A percentile compares a stretch with the other conserved stretches of the same genome.
Evolutionary conservation across 2,113 vertebrate genomes (phyloP).

Genomic region (Condylura cristata): DNA sequence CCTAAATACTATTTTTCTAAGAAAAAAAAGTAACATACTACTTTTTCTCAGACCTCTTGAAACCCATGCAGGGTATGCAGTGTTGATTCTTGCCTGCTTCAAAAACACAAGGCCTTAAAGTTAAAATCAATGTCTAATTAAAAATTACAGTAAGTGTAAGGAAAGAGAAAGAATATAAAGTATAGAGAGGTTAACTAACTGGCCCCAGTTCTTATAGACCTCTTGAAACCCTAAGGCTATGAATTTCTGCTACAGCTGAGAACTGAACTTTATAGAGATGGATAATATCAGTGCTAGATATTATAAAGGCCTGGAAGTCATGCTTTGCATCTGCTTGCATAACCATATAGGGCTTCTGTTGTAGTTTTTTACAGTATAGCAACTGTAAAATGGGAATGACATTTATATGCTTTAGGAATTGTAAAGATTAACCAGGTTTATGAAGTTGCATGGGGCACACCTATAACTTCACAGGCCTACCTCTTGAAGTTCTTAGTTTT

Average conservation of each 20-base stretch:
- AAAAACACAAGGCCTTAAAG: constrained; percentile 1
- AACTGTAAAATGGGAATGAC: constrained; percentile 31
- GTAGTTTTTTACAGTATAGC: background rate
- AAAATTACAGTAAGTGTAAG: background rate
- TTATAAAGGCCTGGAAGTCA: background rate
- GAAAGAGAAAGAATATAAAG: background rate
- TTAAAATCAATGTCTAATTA: constrained; percentile 41
- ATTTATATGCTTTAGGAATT: background rate
- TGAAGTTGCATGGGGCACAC: background rate
- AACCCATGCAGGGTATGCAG: background rate
- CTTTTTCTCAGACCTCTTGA: background rate
- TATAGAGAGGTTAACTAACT: background rate
- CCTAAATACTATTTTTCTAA: background rate
- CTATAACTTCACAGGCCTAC: background rate
- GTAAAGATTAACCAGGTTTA: background rate
- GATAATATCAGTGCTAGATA: background rate
- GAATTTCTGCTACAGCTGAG: background rate
- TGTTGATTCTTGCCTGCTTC: constrained; percentile 11
- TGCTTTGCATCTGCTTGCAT: background rate
- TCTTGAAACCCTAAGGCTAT: background rate
- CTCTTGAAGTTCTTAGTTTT: constrained; percentile 17
- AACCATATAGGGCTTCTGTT: background rate
- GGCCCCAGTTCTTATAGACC: background rate
- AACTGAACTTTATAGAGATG: background rate
- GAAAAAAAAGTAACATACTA: background rate